These are phyloP conservation scores for Delia radicum DNA, from an alignment of 1,140 invertebrate species.

Conservation along the genomic window DNA sequence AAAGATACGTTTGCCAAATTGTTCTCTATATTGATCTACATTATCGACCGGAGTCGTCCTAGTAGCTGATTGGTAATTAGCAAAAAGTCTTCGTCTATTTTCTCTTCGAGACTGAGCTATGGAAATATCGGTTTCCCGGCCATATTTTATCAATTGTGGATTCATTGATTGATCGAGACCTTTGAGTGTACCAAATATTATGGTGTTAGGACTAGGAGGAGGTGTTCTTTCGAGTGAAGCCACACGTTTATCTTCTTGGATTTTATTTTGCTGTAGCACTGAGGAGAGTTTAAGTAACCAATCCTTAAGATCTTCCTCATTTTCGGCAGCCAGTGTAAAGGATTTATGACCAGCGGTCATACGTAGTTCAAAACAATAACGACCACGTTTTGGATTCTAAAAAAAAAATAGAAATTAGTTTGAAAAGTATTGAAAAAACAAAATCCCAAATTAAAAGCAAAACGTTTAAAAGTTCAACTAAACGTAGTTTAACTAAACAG, in stretches of 20 bases:
- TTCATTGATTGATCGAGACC: slow-evolving; percentile 88
- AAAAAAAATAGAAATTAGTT: slow-evolving; percentile 31
- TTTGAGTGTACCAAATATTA: slow-evolving; percentile 74
- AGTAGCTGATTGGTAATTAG: slow-evolving; percentile 43
- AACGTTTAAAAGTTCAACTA: no score
- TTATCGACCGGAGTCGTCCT: slow-evolving; percentile 43
- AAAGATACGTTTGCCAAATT: slow-evolving; percentile 82
- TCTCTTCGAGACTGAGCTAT: slow-evolving; percentile 79
- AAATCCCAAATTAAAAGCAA: no score
- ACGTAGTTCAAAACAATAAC: slow-evolving; percentile 83
- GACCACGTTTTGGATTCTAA: slow-evolving; percentile 81
- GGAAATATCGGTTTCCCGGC: slow-evolving; percentile 83
- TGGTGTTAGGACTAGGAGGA: slow-evolving; percentile 58
- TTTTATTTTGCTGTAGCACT: slow-evolving; percentile 75
- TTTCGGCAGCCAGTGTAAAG: slow-evolving; percentile 83
- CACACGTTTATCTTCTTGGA: slow-evolving; percentile 69
- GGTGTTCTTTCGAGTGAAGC: slow-evolving; percentile 67
- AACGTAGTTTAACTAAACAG: no score
- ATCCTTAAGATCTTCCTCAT: slow-evolving; percentile 79
- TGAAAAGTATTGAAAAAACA: background rate
- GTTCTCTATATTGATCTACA: slow-evolving; percentile 70
- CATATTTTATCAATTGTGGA: slow-evolving; percentile 85
- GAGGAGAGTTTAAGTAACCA: slow-evolving; percentile 76
- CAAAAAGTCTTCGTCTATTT: slow-evolving; percentile 70
- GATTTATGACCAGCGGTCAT: slow-evolving; percentile 82